Evolutionary conservation across 2,888 invertebrate species (phyloP), one percentile per base, ranked within the genome.

Genomic region (Azorinus chamasolen): DNA sequence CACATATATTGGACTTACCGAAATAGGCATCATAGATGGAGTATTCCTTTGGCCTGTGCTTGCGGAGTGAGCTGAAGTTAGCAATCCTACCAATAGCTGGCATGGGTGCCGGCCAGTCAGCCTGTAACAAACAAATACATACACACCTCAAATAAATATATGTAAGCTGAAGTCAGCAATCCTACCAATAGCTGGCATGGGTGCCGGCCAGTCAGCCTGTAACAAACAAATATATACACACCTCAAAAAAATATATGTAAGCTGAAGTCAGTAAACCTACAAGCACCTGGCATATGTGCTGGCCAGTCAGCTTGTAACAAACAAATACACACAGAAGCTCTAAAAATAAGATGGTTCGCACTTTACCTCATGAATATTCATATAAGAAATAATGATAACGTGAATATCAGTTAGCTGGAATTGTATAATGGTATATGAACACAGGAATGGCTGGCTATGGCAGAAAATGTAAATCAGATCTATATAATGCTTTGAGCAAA

Each of bases 81-180:
- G 99, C 97, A 69, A 99, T 95, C 86, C 99, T 95, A 89, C 99
- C 99, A 93, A 99, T 97, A 63, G 99, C 98, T 89, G 99, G 95
- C 63, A 96, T 95, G 92, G 97, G 99, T 50, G 91, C 89, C 48
- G 94, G 93, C 94, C 94, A 94, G 66, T 94, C 93, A 83, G 93
- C 93, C 94, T 94, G 85, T 18, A 87, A 57, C 32, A 37, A 48
- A 65, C 53, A n/a, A 18, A 66, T 50, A 50, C 20, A 32, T 32
- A 10, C 32, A 32, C 5, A 20, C 10, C 14, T 50, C 20, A 50
- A 6, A 50, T 22, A 50, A 18, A 22, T 8, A 14, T 4, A 14
- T 8, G 27, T 53, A 24, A 32, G 14, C 32, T 53, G 94, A 98
- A 99, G 94, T 99, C 99, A 83, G 99, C 97, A 69, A 99, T 95